Conservation (phyloP, 2,113 vertebrate genomes). For the Protobothrops mucrosquamatus region DNA sequence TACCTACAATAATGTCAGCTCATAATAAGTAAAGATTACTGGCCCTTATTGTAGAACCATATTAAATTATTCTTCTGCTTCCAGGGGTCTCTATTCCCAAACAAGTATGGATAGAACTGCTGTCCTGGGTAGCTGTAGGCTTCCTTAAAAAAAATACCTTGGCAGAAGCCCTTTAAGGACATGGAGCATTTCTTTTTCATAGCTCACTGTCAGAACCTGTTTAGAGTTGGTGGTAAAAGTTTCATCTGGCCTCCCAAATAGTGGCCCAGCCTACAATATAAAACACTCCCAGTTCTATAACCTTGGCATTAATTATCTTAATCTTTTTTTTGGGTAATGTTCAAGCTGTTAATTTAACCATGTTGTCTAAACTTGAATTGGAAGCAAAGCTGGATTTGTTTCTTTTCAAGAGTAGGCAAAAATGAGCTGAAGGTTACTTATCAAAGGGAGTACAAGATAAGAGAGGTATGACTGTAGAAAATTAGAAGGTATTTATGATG, state of each 20-base stretch:
- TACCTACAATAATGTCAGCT: neutral
- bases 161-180: slow-evolving; percentile 33
- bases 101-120: neutral
- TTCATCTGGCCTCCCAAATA: slow-evolving; percentile 70
- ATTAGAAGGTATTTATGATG: neutral
- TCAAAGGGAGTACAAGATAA: slow-evolving; percentile 65
- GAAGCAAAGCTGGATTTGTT: slow-evolving; percentile 68
- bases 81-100: neutral
- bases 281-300: slow-evolving; percentile 71
- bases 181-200: slow-evolving; percentile 35
- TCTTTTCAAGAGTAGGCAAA: slow-evolving; percentile 69
- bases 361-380: slow-evolving; percentile 72
- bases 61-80: neutral
- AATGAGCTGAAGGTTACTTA: slow-evolving; percentile 58
- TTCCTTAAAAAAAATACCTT: neutral
- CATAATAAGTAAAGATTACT: neutral
- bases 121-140: neutral
- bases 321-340: slow-evolving; percentile 65
- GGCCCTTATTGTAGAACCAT: neutral
- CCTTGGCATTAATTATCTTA: slow-evolving; percentile 75
- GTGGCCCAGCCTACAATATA: slow-evolving; percentile 69
- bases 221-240: slow-evolving; percentile 63
- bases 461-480: slow-evolving; percentile 11
- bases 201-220: slow-evolving; percentile 61
- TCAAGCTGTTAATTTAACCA: slow-evolving; percentile 72